phyloP scores from a whole-genome alignment of 2,888 invertebrate genomes.

The Temnothorax rugatulus region DNA sequence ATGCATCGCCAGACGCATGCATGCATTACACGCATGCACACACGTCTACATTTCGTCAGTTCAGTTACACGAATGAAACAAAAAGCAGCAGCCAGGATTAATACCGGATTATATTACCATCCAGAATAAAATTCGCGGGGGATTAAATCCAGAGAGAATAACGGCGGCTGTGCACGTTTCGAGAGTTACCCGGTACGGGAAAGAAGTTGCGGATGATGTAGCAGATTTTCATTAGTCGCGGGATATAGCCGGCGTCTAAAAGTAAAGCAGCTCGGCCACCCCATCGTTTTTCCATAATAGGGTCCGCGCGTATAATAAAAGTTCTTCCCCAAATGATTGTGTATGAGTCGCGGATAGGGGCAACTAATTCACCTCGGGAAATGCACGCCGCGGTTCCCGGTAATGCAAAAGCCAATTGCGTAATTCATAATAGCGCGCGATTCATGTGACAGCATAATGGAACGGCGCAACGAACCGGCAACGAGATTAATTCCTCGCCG shows the following conservation, averaged over 20 bases:
- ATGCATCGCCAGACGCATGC: background rate
- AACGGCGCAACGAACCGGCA: conserved; percentile 43
- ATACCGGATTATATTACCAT: conserved; percentile 51
- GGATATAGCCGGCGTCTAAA: background rate
- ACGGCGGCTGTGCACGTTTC: background rate
- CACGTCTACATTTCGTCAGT: conserved; percentile 25
- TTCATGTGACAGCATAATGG: conserved; percentile 44
- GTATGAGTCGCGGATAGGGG: background rate
- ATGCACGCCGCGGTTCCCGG: background rate
- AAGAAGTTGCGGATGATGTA: background rate
- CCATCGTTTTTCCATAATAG: conserved; percentile 32
- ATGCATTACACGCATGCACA: background rate
- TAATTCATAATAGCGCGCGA: conserved; percentile 36
- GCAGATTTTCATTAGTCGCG: conserved; percentile 23
- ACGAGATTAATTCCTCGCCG: conserved; percentile 45
- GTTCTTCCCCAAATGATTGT: conserved; percentile 8
- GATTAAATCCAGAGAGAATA: conserved; percentile 52
- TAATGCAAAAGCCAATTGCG: conserved; percentile 33
- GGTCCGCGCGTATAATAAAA: background rate
- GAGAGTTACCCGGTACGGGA: background rate
- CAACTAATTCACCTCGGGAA: conserved; percentile 12
- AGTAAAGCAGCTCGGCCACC: background rate
- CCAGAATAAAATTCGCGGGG: conserved; percentile 50
- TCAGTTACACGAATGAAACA: conserved; percentile 16
- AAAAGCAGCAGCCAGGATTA: conserved; percentile 51